Base-by-base conservation (phyloP, 2,113 vertebrate genomes). In the Phyllostomus hastatus region DNA sequence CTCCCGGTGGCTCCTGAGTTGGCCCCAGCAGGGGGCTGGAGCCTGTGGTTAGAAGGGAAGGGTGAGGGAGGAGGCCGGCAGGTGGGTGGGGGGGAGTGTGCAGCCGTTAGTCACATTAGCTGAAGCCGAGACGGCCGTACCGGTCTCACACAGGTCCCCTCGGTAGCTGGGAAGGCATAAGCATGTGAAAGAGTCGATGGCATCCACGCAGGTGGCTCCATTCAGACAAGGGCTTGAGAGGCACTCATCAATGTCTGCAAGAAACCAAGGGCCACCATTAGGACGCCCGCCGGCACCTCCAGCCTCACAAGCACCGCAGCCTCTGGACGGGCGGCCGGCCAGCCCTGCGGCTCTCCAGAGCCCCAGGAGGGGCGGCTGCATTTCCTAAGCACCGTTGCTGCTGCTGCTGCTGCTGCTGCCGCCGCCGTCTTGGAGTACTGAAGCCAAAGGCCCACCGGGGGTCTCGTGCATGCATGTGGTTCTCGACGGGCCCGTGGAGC, bases 141-240 rank as follows among this genome's bases (percentile, higher is more conserved):
- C 99, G 96, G 99, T 99, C 98, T 99, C 99, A 99, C 99, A 99
- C 98, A 97, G 99, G 98, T 99, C 98, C 98, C 99, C 99, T 99
- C 99, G 99, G 98, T 99, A 99, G 99, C 99, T 99, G 98, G 99
- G 99, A 98, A 99, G 99, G 99, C 99, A 99, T 99, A 99, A 99
- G 99, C 99, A 99, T 99, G 99, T 99, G 99, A 99, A 99, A 99
- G 99, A 98, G 98, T 99, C 98, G 98, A 98, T 98, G 97, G 98
- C 99, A 97, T 99, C 99, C 98, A 98, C 98, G 99, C 99, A 99
- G 99, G 99, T 99, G 98, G 99, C 99, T 99, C 99, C 99, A 96
- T 99, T 99, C 99, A 98, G 98, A 98, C 99, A 99, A 98, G 99
- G 99, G 98, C 99, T 99, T 99, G 99, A 98, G 97, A 99, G 98